Conservation (phyloP, 1,140 invertebrate species). For the Cyrtorhinus lividipennis region DNA sequence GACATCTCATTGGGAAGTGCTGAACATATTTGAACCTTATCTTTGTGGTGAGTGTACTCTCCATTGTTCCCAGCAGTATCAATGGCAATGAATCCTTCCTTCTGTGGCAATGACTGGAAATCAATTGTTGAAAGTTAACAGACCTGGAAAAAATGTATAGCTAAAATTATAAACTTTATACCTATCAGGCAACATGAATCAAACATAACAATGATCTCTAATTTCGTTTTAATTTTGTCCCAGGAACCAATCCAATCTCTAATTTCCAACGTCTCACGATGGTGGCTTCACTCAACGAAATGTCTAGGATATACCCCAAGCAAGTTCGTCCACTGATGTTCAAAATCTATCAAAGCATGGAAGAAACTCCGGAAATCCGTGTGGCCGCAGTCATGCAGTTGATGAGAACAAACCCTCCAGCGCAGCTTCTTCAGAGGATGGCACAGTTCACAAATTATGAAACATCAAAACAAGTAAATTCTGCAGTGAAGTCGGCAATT, state of each 20-base stretch:
- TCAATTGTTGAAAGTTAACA: no score
- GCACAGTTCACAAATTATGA: constrained; percentile 48
- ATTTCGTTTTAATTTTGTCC: no score
- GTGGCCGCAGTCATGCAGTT: constrained; percentile 42
- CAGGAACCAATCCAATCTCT: constrained; percentile 35
- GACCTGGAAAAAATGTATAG: no score
- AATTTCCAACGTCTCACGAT: constrained; percentile 44
- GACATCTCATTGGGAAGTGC: constrained; percentile 39
- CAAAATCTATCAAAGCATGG: constrained; percentile 46
- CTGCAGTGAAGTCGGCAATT: constrained; percentile 42
- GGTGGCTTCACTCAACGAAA: constrained; percentile 36
- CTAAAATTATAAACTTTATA: no score
- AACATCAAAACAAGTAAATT: constrained; percentile 40
- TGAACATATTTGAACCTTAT: constrained; percentile 44
- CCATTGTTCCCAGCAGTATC: no score
- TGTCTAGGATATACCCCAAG: constrained; percentile 34
- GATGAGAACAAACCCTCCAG: constrained; percentile 40
- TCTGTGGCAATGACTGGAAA: no score
- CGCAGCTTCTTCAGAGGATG: constrained; percentile 46
- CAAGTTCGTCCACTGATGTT: constrained; percentile 38
- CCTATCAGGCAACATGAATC: no score
- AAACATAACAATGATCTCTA: no score
- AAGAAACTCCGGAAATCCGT: constrained; percentile 44
- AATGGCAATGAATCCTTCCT: no score
- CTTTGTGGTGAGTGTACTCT: constrained; percentile 39